phyloP scores from a whole-genome alignment of 1,140 invertebrate species.

The Eurosta solidaginis region DNA sequence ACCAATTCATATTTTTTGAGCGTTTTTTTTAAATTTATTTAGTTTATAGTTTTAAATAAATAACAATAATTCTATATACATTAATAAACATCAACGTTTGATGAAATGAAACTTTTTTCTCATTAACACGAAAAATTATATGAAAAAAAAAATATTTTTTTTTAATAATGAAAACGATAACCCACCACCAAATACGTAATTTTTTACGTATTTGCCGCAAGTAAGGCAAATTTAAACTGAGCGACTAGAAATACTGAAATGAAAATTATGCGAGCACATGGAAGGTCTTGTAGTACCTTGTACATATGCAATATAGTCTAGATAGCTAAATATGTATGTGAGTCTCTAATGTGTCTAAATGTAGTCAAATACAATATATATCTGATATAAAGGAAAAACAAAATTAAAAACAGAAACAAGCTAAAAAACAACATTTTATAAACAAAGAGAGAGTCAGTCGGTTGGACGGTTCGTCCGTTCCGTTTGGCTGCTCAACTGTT shows the following conservation, averaged over 20 bases:
- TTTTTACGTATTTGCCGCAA: slow-evolving; percentile 17
- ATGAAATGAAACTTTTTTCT: neutral
- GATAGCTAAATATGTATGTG: neutral
- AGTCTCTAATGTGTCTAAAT: neutral
- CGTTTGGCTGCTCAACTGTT: slow-evolving; percentile 26
- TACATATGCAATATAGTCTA: slow-evolving; percentile 27
- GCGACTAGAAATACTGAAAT: slow-evolving; percentile 20
- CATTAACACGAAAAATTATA: neutral
- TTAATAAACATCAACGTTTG: neutral
- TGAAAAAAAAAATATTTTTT: neutral
- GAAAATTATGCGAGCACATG: slow-evolving; percentile 22
- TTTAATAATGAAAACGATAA: neutral
- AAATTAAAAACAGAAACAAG: neutral
- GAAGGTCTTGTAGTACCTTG: slow-evolving; percentile 22
- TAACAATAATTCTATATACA: neutral
- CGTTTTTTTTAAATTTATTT: no score
- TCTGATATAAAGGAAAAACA: neutral
- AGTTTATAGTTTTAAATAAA: neutral
- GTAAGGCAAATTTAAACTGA: slow-evolving; percentile 24
- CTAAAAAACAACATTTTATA: neutral
- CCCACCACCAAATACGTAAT: slow-evolving; percentile 26
- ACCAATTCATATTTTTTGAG: neutral
- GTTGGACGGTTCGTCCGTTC: slow-evolving; percentile 9
- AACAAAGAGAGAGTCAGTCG: slow-evolving; percentile 18
- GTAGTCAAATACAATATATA: no score